Percentiles rank a stretch among this genome's conserved stretches.
Evolutionary conservation across 2,113 vertebrate species (phyloP).

Genomic region (Myiopsitta monachus): DNA sequence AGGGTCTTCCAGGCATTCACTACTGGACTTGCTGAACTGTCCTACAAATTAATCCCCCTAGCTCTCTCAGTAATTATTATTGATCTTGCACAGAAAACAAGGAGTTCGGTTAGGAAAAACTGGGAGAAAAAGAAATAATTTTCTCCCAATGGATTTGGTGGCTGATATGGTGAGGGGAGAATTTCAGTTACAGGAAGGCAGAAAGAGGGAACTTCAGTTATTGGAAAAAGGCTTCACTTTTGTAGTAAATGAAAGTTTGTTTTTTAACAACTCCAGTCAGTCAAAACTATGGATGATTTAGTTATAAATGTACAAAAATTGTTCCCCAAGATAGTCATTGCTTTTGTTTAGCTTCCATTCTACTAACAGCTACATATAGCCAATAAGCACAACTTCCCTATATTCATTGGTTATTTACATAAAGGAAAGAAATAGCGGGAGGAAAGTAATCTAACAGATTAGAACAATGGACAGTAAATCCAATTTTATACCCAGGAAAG

Average conservation of each 20-base stretch:
- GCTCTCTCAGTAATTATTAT: not conserved
- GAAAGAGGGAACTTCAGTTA: not conserved
- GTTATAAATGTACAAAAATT: not conserved
- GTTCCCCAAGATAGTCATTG: not conserved
- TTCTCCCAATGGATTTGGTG: not conserved
- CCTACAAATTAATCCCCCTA: not conserved
- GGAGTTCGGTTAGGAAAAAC: not conserved
- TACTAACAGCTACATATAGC: not conserved
- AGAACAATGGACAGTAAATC: conserved; percentile 45
- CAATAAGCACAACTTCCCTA: not conserved
- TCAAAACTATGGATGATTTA: not conserved
- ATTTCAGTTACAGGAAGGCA: not conserved
- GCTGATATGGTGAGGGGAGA: not conserved
- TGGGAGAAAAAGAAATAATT: not conserved
- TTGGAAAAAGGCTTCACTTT: not conserved
- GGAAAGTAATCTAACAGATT: conserved; percentile 37
- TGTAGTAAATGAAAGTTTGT: not conserved
- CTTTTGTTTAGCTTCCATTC: not conserved
- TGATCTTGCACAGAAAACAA: not conserved
- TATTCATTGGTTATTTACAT: not conserved
- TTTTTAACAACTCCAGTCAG: not conserved
- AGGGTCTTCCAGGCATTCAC: not conserved
- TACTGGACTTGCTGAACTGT: not conserved
- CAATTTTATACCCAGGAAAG: conserved; percentile 28
- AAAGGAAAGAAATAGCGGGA: conserved; percentile 1